phyloP scores from a whole-genome alignment of 2,113 vertebrate species.

The Xyrauchen texanus region DNA sequence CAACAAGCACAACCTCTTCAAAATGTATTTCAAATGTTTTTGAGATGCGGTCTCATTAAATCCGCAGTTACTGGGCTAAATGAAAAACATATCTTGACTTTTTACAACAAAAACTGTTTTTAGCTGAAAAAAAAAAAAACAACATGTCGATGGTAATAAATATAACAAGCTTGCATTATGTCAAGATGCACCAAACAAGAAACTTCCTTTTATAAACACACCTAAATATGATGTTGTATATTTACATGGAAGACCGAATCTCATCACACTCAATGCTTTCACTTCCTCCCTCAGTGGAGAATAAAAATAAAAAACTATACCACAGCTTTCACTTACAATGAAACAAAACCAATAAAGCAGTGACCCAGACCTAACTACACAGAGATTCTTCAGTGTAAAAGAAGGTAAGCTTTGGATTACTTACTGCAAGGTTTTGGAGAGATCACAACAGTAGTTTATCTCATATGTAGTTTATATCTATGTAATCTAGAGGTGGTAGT shows the following conservation, averaged over 20 bases:
- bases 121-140: too few relatives aligned
- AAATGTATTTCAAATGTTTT: too few relatives aligned
- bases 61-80: too few relatives aligned
- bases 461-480: background rate
- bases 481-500: background rate
- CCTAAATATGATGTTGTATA: background rate
- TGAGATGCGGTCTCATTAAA: too few relatives aligned
- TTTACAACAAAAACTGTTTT: background rate
- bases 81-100: too few relatives aligned
- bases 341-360: conserved; percentile 10
- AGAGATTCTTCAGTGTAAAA: background rate
- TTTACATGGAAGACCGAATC: conserved; percentile 10
- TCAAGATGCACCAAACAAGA: background rate
- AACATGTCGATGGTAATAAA: background rate
- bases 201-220: background rate
- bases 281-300: conserved; percentile 33
- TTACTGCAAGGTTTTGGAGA: too few relatives aligned
- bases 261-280: conserved; percentile 22
- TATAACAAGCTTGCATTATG: background rate
- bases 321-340: conserved; percentile 17
- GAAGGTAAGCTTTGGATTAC: conserved; percentile 14
- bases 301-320: conserved; percentile 1
- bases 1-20: too few relatives aligned
- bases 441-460: too few relatives aligned
- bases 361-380: background rate